Evolutionary conservation across 35 echinoderm and acorn worm species (phyloP).

Genomic region (Acanthaster planci): DNA sequence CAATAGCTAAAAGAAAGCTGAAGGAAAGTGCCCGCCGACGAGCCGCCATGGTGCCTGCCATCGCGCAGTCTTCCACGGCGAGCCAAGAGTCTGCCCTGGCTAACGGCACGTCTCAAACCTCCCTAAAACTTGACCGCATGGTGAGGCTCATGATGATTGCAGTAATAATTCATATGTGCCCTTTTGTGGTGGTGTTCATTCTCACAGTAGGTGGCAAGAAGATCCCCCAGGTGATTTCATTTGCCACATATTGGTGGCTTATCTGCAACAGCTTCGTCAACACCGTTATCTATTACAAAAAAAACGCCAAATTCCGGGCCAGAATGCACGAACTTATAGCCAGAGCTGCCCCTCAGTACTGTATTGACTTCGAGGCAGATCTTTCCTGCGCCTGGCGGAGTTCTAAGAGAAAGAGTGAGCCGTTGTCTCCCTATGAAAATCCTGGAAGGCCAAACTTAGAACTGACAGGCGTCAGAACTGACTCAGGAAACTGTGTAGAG

Average conservation of each 20-base stretch:
- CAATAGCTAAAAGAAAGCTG: background rate
- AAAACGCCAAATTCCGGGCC: background rate
- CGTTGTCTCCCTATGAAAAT: too few species aligned
- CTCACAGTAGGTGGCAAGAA: background rate
- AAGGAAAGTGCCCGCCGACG: background rate
- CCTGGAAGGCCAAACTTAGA: too few species aligned
- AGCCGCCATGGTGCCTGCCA: background rate
- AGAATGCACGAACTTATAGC: background rate
- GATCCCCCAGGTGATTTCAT: background rate
- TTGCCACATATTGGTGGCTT: background rate
- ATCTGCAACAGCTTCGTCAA: conserved; percentile 3
- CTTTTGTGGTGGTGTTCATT: background rate
- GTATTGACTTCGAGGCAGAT: too few species aligned
- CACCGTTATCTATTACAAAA: background rate
- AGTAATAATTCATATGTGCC: background rate
- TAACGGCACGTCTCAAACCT: background rate
- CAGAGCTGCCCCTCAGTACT: background rate
- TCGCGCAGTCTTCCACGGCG: background rate
- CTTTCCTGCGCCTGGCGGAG: too few species aligned
- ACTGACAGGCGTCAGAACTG: too few species aligned
- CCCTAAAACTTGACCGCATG: background rate
- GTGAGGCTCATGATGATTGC: background rate
- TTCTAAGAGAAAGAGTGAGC: too few species aligned
- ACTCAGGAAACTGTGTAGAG: too few species aligned
- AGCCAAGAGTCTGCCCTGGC: background rate